phyloP scores from a whole-genome alignment of 2,888 invertebrate genomes.

The Tholera decimalis region DNA sequence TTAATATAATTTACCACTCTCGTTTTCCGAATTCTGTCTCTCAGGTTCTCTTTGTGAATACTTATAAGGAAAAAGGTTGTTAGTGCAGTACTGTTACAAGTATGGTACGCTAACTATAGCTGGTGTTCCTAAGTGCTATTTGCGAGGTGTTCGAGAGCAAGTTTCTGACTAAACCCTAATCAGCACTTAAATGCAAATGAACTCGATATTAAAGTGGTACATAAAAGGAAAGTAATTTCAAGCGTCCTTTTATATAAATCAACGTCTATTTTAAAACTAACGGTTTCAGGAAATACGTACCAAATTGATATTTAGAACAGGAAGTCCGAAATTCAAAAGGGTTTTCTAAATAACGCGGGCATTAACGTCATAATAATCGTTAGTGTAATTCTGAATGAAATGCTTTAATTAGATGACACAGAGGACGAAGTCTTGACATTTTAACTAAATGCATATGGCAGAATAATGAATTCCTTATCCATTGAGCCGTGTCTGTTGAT shows the following conservation, averaged over 20 bases:
- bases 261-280: constrained; percentile 31
- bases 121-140: constrained; percentile 4
- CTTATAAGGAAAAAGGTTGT: not conserved
- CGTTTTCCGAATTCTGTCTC: not conserved
- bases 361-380: constrained; percentile 48
- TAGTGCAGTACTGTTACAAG: not conserved
- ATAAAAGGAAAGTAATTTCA: not conserved
- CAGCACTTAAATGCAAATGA: constrained; percentile 17
- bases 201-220: not conserved
- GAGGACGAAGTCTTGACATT: constrained; percentile 53
- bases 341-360: constrained; percentile 31
- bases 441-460: constrained; percentile 67
- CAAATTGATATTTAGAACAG: constrained; percentile 14
- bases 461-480: constrained; percentile 75
- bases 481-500: constrained; percentile 77
- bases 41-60: not conserved
- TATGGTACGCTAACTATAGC: not conserved
- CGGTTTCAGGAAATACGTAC: constrained; percentile 20
- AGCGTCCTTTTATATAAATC: not conserved
- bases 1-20: not conserved
- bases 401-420: constrained; percentile 39
- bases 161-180: constrained; percentile 18
- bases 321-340: constrained; percentile 24
- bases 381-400: constrained; percentile 47
- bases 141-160: not conserved